Base-by-base conservation (phyloP, 2,888 invertebrate species). In the Lampropteryx suffumata region DNA sequence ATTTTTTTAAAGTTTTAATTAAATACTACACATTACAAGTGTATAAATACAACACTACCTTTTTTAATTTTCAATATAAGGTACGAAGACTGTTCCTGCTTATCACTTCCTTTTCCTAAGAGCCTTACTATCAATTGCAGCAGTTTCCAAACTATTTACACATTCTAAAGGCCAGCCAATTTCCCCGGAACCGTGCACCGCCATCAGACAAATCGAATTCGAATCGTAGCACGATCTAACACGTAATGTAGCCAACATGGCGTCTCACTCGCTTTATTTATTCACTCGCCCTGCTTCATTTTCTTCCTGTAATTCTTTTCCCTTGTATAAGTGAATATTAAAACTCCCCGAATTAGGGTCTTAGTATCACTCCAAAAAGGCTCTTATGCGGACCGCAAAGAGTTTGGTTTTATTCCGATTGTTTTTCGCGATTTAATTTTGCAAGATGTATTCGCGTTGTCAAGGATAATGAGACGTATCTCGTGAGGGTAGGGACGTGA, bases 221-320 rank as follows among this genome's bases (percentile, higher is more conserved):
- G 73, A 73, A 53, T 52, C 47, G 43, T 40, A 74, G 71, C 76
- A 74, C 82, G 73, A 79, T 81, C 81, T 80, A 80, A 84, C 89
- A 85, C 87, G 79, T 82, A 81, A 82, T 82, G 82, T 77, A 78
- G 64, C 74, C 64, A 79, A 77, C 79, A 78, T 74, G 73, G 74
- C 67, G 65, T 71, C 73, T 64, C 56, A 60, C 60, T 57, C 67
- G 58, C 68, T 72, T 87, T 84, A 87, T 83, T 89, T 89, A 90
- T 88, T 88, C 76, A 88, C 76, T 71, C 69, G 62, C 78, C 79
- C 77, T 84, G 82, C 81, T 84, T 87, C 84, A 88, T 89, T 86
- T 85, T 82, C 85, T 83, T 78, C 73, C 71, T 72, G 86, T 86
- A 88, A 89, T 90, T 88, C 87, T 85, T 85, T 88, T 82, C 82